Percentiles rank a stretch among this genome's conserved stretches.
Conservation (phyloP, 2,113 vertebrate species). For the Halichoeres trimaculatus region DNA sequence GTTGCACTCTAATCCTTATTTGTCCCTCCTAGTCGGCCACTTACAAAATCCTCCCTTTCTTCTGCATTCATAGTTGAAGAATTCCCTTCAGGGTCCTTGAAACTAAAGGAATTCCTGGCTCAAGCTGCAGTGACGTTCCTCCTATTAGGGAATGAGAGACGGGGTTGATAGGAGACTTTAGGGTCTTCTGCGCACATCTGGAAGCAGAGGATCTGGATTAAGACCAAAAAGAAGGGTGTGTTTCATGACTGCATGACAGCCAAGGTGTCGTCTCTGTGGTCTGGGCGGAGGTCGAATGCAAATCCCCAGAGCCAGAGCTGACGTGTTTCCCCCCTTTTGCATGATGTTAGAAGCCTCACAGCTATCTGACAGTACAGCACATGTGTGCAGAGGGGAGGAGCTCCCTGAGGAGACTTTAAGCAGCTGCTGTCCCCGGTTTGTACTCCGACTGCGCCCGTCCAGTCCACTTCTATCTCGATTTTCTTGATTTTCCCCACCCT, state of each 20-base stretch:
- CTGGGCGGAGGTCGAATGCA: constrained; percentile 74
- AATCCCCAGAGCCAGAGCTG: constrained; percentile 51
- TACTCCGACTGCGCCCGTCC: constrained; percentile 24
- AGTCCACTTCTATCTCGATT: constrained; percentile 50
- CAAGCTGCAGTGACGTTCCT: constrained; percentile 21
- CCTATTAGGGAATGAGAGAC: background rate
- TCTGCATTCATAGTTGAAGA: background rate
- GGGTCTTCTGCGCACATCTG: constrained; percentile 66
- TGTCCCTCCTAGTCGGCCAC: constrained; percentile 2
- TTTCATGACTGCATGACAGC: constrained; percentile 44
- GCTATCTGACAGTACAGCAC: constrained; percentile 28
- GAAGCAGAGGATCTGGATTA: constrained; percentile 17
- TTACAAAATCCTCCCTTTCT: background rate
- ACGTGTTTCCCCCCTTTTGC: background rate
- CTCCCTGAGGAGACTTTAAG: constrained; percentile 47
- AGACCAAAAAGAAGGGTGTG: constrained; percentile 45
- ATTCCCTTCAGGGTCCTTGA: constrained; percentile 6
- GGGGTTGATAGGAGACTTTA: background rate
- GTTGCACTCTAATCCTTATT: background rate
- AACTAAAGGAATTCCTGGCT: constrained; percentile 25
- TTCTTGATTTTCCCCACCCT: constrained; percentile 7
- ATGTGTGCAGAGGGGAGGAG: constrained; percentile 35
- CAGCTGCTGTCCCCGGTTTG: constrained; percentile 55
- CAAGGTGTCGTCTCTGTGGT: constrained; percentile 72
- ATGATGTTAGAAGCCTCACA: constrained; percentile 60